Conservation (phyloP, 2,797 vertebrate species). For the Premnoplex brunnescens region DNA sequence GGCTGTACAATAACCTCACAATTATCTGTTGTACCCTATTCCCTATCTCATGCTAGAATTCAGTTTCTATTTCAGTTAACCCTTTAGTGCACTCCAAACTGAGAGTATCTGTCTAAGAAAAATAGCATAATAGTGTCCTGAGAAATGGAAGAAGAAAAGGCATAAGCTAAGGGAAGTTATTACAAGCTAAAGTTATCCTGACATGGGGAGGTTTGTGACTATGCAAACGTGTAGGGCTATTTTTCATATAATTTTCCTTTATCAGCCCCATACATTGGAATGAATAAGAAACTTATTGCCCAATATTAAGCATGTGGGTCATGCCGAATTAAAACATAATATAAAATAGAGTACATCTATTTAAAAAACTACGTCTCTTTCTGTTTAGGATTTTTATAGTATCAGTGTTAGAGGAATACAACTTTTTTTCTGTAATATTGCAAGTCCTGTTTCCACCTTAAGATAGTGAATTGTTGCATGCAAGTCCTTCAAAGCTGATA, state of each 20-base stretch:
- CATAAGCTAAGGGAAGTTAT: background rate
- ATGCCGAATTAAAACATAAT: background rate
- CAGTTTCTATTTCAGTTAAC: slow-evolving; percentile 46
- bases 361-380: background rate
- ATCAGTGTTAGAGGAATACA: background rate
- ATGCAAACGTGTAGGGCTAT: background rate
- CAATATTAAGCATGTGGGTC: background rate
- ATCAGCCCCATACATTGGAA: background rate
- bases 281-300: background rate
- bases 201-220: background rate
- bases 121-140: background rate
- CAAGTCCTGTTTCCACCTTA: background rate
- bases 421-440: background rate
- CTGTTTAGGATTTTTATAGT: background rate
- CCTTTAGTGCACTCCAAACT: background rate
- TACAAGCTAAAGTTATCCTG: background rate
- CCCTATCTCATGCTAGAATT: background rate
- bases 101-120: background rate
- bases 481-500: slow-evolving; percentile 2
- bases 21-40: background rate
- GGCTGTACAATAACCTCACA: background rate
- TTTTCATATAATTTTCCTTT: background rate
- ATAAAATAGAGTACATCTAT: background rate
- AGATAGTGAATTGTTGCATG: background rate
- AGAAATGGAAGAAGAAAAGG: background rate